Evolutionary conservation across 2,888 invertebrate species (phyloP).

Genomic region (Serripes groenlandicus): DNA sequence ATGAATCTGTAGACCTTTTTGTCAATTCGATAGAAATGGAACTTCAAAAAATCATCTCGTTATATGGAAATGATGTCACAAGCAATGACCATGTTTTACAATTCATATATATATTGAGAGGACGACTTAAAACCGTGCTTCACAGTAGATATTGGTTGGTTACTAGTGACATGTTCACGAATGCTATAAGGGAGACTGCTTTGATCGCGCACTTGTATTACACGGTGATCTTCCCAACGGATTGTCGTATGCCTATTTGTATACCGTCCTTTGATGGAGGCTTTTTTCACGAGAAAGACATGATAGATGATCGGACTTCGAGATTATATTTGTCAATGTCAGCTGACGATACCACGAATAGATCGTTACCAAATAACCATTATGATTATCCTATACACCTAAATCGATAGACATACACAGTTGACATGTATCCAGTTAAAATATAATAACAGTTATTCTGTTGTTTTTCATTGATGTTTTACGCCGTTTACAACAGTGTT

Average conservation of each 20-base stretch:
- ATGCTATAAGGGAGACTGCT: not conserved
- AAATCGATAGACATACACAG: too few relatives aligned
- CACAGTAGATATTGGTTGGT: conserved; percentile 9
- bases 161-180: not conserved
- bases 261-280: not conserved
- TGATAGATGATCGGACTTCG: not conserved
- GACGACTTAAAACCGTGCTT: not conserved
- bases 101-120: not conserved
- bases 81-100: not conserved
- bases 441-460: too few relatives aligned
- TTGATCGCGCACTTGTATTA: not conserved
- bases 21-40: not conserved
- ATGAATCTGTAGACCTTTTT: too few relatives aligned
- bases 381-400: too few relatives aligned
- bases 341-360: too few relatives aligned
- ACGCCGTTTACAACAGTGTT: too few relatives aligned
- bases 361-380: too few relatives aligned
- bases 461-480: too few relatives aligned
- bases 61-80: not conserved
- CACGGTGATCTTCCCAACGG: not conserved
- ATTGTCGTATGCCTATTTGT: not conserved
- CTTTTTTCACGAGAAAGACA: not conserved
- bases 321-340: too few relatives aligned
- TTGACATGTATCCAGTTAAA: too few relatives aligned
- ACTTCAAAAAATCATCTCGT: not conserved